Percentiles rank a stretch among this genome's conserved stretches.
Conservation (phyloP, 1,140 invertebrate genomes). For the Pachyrhynchus sulphureomaculatus region DNA sequence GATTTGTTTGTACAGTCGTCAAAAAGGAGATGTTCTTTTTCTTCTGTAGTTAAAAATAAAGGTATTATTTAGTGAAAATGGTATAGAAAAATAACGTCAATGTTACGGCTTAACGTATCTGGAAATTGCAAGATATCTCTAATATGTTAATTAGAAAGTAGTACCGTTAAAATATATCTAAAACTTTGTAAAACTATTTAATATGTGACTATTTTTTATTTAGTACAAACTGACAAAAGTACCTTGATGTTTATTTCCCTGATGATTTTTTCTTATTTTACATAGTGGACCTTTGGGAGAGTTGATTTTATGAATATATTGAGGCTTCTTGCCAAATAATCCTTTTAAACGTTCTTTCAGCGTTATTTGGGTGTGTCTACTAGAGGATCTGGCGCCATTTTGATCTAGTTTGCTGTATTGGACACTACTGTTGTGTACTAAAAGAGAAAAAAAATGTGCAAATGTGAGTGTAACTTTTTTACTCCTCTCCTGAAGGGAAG, state of each 20-base stretch:
- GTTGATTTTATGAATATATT: slow-evolving; percentile 31
- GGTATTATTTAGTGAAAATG: not conserved
- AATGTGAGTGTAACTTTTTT: too few species aligned
- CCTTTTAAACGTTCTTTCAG: slow-evolving; percentile 16
- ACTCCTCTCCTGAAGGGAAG: too few species aligned
- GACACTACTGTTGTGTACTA: not conserved
- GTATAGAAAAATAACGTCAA: not conserved
- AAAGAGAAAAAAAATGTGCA: not conserved
- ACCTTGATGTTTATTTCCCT: not conserved
- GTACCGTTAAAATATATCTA: too few species aligned
- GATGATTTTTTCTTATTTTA: not conserved
- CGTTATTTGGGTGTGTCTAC: not conserved
- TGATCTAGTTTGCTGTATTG: slow-evolving; percentile 25
- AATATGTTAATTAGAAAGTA: too few species aligned
- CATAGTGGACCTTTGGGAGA: slow-evolving; percentile 22
- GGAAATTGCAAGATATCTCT: too few species aligned
- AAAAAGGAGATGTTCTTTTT: slow-evolving; percentile 30
- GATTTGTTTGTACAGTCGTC: slow-evolving; percentile 24
- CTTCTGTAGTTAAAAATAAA: slow-evolving; percentile 3
- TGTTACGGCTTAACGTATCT: too few species aligned
- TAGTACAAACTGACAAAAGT: too few species aligned
- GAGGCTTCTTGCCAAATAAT: slow-evolving; percentile 22
- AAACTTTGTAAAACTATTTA: too few species aligned
- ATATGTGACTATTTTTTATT: too few species aligned
- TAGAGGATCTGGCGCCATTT: not conserved